These are phyloP conservation scores for Noctua janthe DNA, from an alignment of 2,888 invertebrate genomes.

Conservation along the genomic window DNA sequence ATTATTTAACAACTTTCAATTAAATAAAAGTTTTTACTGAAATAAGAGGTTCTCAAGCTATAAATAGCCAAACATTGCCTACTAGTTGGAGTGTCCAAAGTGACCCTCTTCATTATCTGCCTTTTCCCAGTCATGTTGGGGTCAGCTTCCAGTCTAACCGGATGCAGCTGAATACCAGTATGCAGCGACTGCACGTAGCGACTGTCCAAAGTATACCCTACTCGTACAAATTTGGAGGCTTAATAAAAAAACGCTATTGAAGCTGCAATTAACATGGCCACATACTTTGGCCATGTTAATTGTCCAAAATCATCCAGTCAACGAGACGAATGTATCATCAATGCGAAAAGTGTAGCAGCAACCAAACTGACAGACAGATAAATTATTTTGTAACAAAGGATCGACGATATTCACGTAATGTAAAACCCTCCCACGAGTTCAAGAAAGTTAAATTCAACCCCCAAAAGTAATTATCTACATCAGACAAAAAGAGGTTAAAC, in stretches of 20 bases:
- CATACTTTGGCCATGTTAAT: background rate
- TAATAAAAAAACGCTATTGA: background rate
- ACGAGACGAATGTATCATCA: too few relatives aligned
- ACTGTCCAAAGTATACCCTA: too few relatives aligned
- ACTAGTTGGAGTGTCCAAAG: background rate
- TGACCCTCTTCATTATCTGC: background rate
- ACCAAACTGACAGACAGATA: background rate
- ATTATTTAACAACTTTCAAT: background rate
- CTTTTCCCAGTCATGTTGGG: too few relatives aligned
- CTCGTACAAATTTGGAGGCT: background rate
- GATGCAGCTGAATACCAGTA: background rate
- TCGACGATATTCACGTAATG: background rate
- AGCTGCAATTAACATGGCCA: background rate
- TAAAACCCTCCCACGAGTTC: constrained; percentile 1
- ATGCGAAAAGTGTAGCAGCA: background rate
- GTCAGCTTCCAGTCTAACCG: too few relatives aligned
- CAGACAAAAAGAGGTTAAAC: constrained; percentile 2
- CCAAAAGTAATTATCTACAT: constrained; percentile 1
- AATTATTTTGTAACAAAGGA: constrained; percentile 1
- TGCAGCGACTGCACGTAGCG: too few relatives aligned
- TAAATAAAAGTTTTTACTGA: background rate
- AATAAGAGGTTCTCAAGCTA: background rate
- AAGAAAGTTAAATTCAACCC: constrained; percentile 4
- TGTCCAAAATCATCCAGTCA: background rate
- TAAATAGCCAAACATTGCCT: too few relatives aligned